phyloP scores from a whole-genome alignment of 1,140 invertebrate genomes.

The Temnothorax longispinosus region DNA sequence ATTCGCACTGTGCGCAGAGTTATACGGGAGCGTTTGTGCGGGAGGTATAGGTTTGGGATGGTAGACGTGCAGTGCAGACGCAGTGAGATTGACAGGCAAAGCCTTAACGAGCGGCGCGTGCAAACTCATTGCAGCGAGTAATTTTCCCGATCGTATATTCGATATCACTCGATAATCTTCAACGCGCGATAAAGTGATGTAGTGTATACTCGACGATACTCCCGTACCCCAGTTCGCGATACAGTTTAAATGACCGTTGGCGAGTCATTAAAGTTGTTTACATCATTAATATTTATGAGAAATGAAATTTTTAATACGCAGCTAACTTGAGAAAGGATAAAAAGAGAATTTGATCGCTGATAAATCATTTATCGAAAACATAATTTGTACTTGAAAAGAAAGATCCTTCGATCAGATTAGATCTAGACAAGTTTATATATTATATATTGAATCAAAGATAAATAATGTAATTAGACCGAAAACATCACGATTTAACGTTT shows the following conservation, averaged over 20 bases:
- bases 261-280: constrained; percentile 13
- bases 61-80: constrained; percentile 63
- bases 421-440: neutral
- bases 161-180: constrained; percentile 32
- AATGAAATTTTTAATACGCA: neutral
- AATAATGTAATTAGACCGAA: constrained; percentile 16
- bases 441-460: neutral
- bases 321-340: neutral
- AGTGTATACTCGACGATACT: constrained; percentile 4
- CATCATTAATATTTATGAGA: neutral
- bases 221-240: neutral
- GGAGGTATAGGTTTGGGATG: neutral
- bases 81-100: constrained; percentile 63
- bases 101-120: constrained; percentile 68
- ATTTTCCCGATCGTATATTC: constrained; percentile 23
- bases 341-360: neutral
- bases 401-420: neutral
- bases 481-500: neutral
- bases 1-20: constrained; percentile 27
- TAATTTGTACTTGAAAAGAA: neutral
- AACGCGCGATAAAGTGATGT: neutral
- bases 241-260: neutral
- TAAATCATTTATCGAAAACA: neutral
- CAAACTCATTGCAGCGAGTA: constrained; percentile 64
- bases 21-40: neutral